A percentile compares a stretch with the other conserved stretches of the same genome.
Conservation (phyloP, 2,797 vertebrate species). For the Petrocephalus schoutedeni region DNA sequence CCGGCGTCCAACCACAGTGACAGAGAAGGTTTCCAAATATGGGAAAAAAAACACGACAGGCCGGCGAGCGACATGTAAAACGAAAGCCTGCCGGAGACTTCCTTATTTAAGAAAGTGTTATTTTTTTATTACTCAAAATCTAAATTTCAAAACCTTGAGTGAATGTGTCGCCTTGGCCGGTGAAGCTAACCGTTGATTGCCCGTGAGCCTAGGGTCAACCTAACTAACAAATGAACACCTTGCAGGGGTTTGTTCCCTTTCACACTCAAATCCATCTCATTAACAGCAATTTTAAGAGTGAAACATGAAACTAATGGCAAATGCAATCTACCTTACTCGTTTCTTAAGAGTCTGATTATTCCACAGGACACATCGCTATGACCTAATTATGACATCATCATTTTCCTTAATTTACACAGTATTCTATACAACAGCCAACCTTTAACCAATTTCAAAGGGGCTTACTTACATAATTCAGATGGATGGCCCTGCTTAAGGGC, state of each 20-base stretch:
- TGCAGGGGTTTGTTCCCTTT: background rate
- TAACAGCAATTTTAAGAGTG: background rate
- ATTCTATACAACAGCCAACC: background rate
- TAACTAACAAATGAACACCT: background rate
- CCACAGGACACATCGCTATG: background rate
- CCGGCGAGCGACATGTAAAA: constrained; percentile 40
- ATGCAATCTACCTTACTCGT: background rate
- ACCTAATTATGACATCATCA: constrained; percentile 5
- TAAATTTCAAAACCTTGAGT: constrained; percentile 21
- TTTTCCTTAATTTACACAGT: background rate
- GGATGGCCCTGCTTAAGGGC: background rate
- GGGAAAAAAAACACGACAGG: constrained; percentile 56
- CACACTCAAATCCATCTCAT: background rate
- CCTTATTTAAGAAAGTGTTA: constrained; percentile 51
- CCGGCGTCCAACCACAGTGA: constrained; percentile 53
- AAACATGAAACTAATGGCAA: background rate
- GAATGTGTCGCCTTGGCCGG: background rate
- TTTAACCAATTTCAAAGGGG: background rate
- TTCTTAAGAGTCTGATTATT: background rate
- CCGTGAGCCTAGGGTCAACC: background rate
- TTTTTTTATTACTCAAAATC: constrained; percentile 22
- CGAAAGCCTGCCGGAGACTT: constrained; percentile 55
- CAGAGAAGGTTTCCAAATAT: constrained; percentile 65
- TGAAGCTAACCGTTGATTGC: background rate
- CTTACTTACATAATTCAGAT: background rate